phyloP scores from a whole-genome alignment of 2,888 invertebrate genomes.

The Acanthococcus lagerstroemiae region DNA sequence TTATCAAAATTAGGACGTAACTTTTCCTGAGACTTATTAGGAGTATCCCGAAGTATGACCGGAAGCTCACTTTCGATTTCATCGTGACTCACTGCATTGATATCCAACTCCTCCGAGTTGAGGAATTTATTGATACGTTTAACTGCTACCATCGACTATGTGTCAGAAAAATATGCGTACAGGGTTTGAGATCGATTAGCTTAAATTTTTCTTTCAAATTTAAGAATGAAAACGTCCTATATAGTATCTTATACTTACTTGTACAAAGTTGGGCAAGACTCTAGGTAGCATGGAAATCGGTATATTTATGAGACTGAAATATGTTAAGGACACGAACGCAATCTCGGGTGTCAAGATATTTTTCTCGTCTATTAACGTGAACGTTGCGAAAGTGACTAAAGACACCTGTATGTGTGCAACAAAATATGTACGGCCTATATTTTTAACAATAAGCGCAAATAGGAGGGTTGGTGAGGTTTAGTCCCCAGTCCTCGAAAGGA shows the following conservation, averaged over 20 bases:
- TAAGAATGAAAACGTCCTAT: too few relatives aligned
- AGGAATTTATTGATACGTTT: conserved; percentile 85
- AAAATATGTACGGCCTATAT: background rate
- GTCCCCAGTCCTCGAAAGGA: too few relatives aligned
- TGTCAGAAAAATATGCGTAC: background rate
- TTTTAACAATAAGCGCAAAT: too few relatives aligned
- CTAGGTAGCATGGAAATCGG: conserved; percentile 92
- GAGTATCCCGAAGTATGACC: too few relatives aligned
- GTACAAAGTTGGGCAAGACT: conserved; percentile 81
- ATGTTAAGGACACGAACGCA: conserved; percentile 90
- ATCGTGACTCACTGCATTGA: conserved; percentile 64
- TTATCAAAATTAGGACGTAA: too few relatives aligned
- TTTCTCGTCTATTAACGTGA: conserved; percentile 65
- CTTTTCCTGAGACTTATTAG: too few relatives aligned
- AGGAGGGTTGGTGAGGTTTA: too few relatives aligned
- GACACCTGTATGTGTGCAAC: too few relatives aligned
- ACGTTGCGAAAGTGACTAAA: conserved; percentile 66
- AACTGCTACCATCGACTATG: conserved; percentile 76
- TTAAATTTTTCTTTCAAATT: too few relatives aligned
- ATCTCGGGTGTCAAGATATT: conserved; percentile 75
- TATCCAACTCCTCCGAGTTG: conserved; percentile 81
- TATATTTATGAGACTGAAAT: conserved; percentile 92
- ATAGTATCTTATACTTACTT: conserved; percentile 67
- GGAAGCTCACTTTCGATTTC: conserved; percentile 58
- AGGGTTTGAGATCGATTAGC: too few relatives aligned